These are phyloP conservation scores for Hydractinia symbiolongicarpus DNA, from an alignment of 30 jellyfish, hydroid and myxozoan genomes.

Conservation along the genomic window DNA sequence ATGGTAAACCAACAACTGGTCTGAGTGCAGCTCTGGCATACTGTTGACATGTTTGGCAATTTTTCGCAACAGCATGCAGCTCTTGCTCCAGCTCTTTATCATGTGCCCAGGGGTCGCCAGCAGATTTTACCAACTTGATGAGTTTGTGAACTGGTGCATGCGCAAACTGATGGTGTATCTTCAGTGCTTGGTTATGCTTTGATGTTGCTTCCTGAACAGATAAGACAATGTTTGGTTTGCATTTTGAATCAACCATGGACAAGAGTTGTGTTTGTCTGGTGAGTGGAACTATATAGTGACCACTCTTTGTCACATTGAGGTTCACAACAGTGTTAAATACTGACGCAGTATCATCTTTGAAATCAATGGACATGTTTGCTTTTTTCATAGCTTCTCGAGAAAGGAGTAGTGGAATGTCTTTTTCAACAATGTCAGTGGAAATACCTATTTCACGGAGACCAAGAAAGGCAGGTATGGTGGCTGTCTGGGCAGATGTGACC, in stretches of 20 bases:
- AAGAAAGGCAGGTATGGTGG: neutral
- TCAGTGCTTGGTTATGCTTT: neutral
- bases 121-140: constrained; percentile 1
- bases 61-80: neutral
- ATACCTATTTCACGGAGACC: neutral
- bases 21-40: too few relatives aligned
- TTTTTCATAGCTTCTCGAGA: constrained; percentile 13
- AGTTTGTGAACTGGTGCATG: constrained; percentile 21
- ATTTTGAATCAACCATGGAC: too few relatives aligned
- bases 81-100: neutral
- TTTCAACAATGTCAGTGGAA: constrained; percentile 7
- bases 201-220: too few relatives aligned
- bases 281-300: too few relatives aligned
- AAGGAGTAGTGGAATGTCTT: constrained; percentile 20
- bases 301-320: too few relatives aligned
- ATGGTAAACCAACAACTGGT: too few relatives aligned
- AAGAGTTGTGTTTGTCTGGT: neutral
- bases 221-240: too few relatives aligned
- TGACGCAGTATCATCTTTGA: constrained; percentile 5
- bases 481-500: too few relatives aligned
- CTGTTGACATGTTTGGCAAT: neutral
- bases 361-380: constrained; percentile 6
- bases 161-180: constrained; percentile 26
- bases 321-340: neutral
- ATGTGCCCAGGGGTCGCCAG: neutral